A percentile compares a stretch with the other conserved stretches of the same genome.
Evolutionary conservation across 2,888 invertebrate species (phyloP).

Genomic region (Tipula lateralis): DNA sequence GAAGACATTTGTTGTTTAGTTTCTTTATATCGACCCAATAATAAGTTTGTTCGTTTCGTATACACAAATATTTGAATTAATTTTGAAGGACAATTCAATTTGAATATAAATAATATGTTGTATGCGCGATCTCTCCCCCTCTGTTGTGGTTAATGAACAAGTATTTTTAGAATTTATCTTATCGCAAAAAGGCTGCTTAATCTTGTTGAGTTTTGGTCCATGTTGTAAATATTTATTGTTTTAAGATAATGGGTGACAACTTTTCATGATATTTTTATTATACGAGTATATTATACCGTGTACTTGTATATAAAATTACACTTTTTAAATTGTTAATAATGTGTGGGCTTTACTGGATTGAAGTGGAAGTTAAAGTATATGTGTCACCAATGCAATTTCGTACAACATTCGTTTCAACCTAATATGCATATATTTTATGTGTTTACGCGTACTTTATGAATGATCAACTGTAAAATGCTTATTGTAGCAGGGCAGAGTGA

Average conservation of each 20-base stretch:
- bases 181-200: background rate
- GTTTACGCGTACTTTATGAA: background rate
- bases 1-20: background rate
- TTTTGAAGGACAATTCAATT: conserved; percentile 19
- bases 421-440: background rate
- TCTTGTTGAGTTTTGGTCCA: background rate
- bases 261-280: conserved; percentile 6
- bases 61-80: background rate
- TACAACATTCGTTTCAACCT: background rate
- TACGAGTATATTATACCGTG: background rate
- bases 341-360: background rate
- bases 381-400: background rate
- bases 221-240: background rate
- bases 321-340: background rate
- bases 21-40: background rate
- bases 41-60: background rate
- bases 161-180: conserved; percentile 19
- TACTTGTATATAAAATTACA: background rate
- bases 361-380: background rate
- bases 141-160: no score
- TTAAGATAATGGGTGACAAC: background rate
- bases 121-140: background rate
- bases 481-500: no score
- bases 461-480: background rate
- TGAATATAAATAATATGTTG: background rate